Base-by-base conservation (phyloP, 2,888 invertebrate species). In the Torymus aiolomorphi region DNA sequence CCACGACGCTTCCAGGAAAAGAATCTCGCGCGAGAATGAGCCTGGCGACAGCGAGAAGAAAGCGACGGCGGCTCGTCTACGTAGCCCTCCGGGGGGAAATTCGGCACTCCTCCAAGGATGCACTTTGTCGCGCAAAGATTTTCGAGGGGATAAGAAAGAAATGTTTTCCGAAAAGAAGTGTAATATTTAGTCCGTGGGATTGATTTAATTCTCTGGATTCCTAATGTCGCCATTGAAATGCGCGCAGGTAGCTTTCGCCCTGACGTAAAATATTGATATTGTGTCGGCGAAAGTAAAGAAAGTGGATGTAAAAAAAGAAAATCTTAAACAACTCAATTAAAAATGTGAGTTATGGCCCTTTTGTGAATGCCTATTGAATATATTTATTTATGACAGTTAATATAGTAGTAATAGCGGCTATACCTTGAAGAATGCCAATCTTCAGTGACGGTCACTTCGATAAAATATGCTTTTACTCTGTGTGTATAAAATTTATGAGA, bases 1-100 rank as follows among this genome's bases (percentile, higher is more conserved):
- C 42, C 8, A 42, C 42, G 42, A 31, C 42, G 52, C 13, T 79
- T 79, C 75, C 49, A 2, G 18, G 79, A 79, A 79, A 71, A n/a
- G 73, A 56, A 51, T 51, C 12, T 69, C 3, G 18, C 61, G 61
- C 66, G 75, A 71, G 66, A 70, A 66, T 66, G 59, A 42, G 54
- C 3, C 59, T 31, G 56, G 49, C 62, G 67, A 54, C 65, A 56
- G 63, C 0, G 12, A 59, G 59, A 52, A 66, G 59, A 75, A 79
- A 75, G 59, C 65, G 42, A 8, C 42, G 8, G 5, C 1, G 42
- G 31, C 5, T 5, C 42, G 42, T 42, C 8, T 54, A n/a, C 31
- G 18, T 78, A 18, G n/a, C 14, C 16, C n/a, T n/a, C 51, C 14
- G 63, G 31, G 31, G 70, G 16, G 31, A 52, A 18, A 42, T 65